phyloP scores from a whole-genome alignment of 2,113 vertebrate genomes.

The Thermophis baileyi region DNA sequence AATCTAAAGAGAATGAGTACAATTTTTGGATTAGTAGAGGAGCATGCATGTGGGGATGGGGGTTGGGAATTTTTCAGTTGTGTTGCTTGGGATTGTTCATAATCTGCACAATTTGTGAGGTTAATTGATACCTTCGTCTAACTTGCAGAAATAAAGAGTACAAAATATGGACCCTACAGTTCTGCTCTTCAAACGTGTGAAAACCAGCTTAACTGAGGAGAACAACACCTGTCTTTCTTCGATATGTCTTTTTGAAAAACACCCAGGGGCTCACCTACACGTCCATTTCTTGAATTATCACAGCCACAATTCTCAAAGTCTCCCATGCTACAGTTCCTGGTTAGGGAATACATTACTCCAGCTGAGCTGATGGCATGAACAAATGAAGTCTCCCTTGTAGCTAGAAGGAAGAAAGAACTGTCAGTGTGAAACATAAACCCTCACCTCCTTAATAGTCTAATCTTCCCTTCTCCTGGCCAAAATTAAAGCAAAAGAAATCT shows the following conservation, averaged over 20 bases:
- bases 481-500: background rate
- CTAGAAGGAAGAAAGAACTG: constrained; percentile 59
- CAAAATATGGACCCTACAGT: background rate
- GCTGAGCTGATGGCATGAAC: constrained; percentile 94
- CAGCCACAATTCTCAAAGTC: constrained; percentile 95
- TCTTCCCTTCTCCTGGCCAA: background rate
- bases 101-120: rapidly evolving
- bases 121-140: background rate
- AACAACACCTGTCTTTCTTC: background rate
- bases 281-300: constrained; percentile 87
- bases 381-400: constrained; percentile 90
- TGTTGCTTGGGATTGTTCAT: background rate
- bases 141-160: background rate
- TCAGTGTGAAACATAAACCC: background rate
- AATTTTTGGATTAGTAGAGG: background rate
- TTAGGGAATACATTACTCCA: constrained; percentile 91
- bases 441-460: background rate
- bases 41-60: no score
- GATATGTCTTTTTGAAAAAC: background rate
- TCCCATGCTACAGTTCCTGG: constrained; percentile 95
- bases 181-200: background rate
- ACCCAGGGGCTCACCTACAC: constrained; percentile 68
- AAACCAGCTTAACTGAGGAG: background rate
- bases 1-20: background rate
- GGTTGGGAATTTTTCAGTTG: background rate